Evolutionary conservation across 2,888 invertebrate genomes (phyloP).

Genomic region (Drosophila vallismaia): DNA sequence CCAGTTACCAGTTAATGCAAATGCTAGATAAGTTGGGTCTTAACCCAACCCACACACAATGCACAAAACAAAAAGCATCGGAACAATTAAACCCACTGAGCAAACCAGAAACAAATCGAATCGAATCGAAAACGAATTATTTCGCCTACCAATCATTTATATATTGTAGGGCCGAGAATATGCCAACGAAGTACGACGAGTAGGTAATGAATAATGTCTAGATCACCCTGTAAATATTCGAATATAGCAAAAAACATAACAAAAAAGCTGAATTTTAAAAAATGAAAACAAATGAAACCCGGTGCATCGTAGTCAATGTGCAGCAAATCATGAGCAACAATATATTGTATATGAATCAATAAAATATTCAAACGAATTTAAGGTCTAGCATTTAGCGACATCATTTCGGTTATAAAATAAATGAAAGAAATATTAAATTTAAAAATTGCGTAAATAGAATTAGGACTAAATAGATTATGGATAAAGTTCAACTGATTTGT

Average conservation of each 20-base stretch:
- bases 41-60: neutral
- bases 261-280: slow-evolving; percentile 72
- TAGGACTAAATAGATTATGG: slow-evolving; percentile 55
- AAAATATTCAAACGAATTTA: slow-evolving; percentile 73
- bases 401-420: slow-evolving; percentile 75
- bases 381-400: slow-evolving; percentile 76
- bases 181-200: slow-evolving; percentile 51
- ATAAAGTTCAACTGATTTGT: slow-evolving; percentile 76
- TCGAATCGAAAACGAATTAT: slow-evolving; percentile 33
- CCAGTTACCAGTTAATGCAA: slow-evolving; percentile 18
- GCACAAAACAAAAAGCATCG: slow-evolving; percentile 52
- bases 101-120: slow-evolving; percentile 50
- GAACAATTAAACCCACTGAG: slow-evolving; percentile 79
- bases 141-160: slow-evolving; percentile 55
- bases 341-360: slow-evolving; percentile 23
- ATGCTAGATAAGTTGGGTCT: slow-evolving; percentile 40
- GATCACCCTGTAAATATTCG: slow-evolving; percentile 63
- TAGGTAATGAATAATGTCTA: slow-evolving; percentile 36
- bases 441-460: slow-evolving; percentile 38
- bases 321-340: slow-evolving; percentile 8
- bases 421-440: slow-evolving; percentile 38
- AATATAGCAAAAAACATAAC: slow-evolving; percentile 51
- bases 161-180: slow-evolving; percentile 53
- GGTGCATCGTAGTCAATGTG: slow-evolving; percentile 21
- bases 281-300: slow-evolving; percentile 9